Base-by-base conservation (phyloP, 1,140 invertebrate species). In the Amyelois transitella region DNA sequence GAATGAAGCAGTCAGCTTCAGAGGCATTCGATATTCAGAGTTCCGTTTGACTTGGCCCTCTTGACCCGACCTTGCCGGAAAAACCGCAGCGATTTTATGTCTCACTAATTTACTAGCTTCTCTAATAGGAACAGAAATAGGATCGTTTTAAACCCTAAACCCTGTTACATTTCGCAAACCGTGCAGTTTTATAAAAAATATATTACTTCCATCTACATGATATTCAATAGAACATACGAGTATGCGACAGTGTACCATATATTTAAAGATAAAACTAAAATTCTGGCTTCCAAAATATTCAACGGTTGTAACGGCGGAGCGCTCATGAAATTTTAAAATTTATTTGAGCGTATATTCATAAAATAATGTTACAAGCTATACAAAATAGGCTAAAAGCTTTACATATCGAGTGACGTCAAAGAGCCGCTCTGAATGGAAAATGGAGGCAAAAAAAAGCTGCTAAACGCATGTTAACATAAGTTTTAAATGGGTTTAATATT, bases 401-500 rank as follows among this genome's bases (percentile, higher is more conserved):
- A 60, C 66, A 69, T 72, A 69, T 63, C 54, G 62, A 66, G 61
- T 61, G 54, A 57, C 55, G 58, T 60, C 62, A 64, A 43, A 53
- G 52, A 48, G 20, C 32, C 1, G 20, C 45, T 48, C 12, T 48
- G 20, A 48, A 48, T 48, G 45, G 20, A 48, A 8, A n/a, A 14
- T 19, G 21, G 20, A n/a, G 19, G 20, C 45, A 20, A 48, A 20
- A 19, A n/a, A 19, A 21, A 28, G 5, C 7, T 19, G 19, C 43
- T 12, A 19, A n/a, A n/a, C n/a, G n/a, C n/a, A n/a, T n/a, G n/a
- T n/a, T n/a, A n/a, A n/a, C n/a, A n/a, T n/a, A n/a, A n/a, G n/a
- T n/a, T n/a, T n/a, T n/a, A n/a, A n/a, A n/a, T n/a, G n/a, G n/a
- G n/a, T n/a, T n/a, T n/a, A n/a, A n/a, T n/a, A n/a, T n/a, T n/a